A percentile compares a stretch with the other conserved stretches of the same genome.
These are phyloP conservation scores for Phortica magna DNA, from an alignment of 2,888 invertebrate genomes.

Conservation along the genomic window DNA sequence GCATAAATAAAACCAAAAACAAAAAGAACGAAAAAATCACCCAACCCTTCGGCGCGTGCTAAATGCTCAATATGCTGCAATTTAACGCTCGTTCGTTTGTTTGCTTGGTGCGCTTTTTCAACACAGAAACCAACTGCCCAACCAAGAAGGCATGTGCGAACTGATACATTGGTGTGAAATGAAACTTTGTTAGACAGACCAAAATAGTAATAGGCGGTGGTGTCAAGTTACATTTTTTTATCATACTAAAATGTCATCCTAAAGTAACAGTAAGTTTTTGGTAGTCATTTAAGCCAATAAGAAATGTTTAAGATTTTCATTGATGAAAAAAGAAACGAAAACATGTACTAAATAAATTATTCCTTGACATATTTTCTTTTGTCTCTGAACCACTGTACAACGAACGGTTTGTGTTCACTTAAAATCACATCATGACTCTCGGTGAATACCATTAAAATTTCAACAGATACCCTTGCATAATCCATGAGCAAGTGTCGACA, in stretches of 20 bases:
- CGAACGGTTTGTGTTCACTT: constrained; percentile 38
- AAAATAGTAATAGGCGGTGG: too few relatives aligned
- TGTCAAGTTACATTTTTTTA: constrained; percentile 15
- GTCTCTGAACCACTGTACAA: background rate
- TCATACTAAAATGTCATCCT: constrained; percentile 44
- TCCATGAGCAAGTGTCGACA: constrained; percentile 75
- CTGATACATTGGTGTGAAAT: background rate
- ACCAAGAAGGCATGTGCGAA: background rate
- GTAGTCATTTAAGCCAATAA: too few relatives aligned
- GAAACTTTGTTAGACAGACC: background rate
- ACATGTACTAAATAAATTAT: too few relatives aligned
- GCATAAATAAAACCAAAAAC: background rate
- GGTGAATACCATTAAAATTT: constrained; percentile 71
- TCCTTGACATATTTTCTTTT: background rate
- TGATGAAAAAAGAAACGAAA: too few relatives aligned
- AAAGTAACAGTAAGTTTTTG: background rate
- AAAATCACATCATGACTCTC: constrained; percentile 52
- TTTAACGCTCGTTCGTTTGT: constrained; percentile 51
- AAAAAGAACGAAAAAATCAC: constrained; percentile 16
- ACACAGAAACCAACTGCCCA: background rate
- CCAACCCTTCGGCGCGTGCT: constrained; percentile 29
- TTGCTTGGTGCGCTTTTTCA: background rate
- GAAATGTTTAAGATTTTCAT: too few relatives aligned
- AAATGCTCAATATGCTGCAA: constrained; percentile 74
- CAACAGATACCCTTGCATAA: constrained; percentile 75